These are phyloP conservation scores for Pseudochaenichthys georgianus DNA, from an alignment of 2,797 vertebrate genomes.

Conservation along the genomic window DNA sequence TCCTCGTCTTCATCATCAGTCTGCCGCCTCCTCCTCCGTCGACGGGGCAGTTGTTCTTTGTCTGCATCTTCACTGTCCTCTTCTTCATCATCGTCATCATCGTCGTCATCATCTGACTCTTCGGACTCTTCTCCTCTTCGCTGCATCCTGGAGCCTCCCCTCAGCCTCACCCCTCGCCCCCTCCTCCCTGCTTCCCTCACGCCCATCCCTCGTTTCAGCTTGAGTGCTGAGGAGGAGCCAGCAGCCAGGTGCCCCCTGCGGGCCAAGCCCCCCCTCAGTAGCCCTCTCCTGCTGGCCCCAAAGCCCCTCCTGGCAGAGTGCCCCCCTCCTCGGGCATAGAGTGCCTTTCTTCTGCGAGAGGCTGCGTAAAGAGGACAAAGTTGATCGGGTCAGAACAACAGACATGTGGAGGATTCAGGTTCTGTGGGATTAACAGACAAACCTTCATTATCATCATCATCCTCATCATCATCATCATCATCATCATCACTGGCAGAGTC, in stretches of 20 bases:
- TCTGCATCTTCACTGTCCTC: slow-evolving; percentile 68
- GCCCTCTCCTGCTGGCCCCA: slow-evolving; percentile 73
- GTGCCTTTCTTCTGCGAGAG: slow-evolving; percentile 73
- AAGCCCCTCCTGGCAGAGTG: slow-evolving; percentile 80
- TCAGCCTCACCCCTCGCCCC: slow-evolving; percentile 73
- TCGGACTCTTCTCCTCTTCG: slow-evolving; percentile 83
- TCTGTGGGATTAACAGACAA: not conserved
- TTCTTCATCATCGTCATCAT: slow-evolving; percentile 61
- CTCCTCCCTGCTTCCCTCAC: slow-evolving; percentile 63
- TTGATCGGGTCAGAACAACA: not conserved
- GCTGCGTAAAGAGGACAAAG: slow-evolving; percentile 35
- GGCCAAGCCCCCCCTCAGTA: slow-evolving; percentile 76
- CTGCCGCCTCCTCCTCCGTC: slow-evolving; percentile 57
- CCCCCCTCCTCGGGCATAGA: slow-evolving; percentile 70
- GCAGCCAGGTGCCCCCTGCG: slow-evolving; percentile 54
- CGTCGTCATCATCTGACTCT: slow-evolving; percentile 75
- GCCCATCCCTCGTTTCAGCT: slow-evolving; percentile 75
- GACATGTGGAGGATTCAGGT: not conserved
- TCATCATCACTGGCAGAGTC: slow-evolving; percentile 81
- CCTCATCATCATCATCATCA: slow-evolving; percentile 53
- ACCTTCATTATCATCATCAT: slow-evolving; percentile 66
- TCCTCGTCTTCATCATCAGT: slow-evolving; percentile 65
- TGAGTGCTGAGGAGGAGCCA: slow-evolving; percentile 61
- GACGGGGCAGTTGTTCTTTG: slow-evolving; percentile 58
- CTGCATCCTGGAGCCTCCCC: slow-evolving; percentile 84